phyloP scores from a whole-genome alignment of 2,888 invertebrate genomes.

The Monochamus alternatus region DNA sequence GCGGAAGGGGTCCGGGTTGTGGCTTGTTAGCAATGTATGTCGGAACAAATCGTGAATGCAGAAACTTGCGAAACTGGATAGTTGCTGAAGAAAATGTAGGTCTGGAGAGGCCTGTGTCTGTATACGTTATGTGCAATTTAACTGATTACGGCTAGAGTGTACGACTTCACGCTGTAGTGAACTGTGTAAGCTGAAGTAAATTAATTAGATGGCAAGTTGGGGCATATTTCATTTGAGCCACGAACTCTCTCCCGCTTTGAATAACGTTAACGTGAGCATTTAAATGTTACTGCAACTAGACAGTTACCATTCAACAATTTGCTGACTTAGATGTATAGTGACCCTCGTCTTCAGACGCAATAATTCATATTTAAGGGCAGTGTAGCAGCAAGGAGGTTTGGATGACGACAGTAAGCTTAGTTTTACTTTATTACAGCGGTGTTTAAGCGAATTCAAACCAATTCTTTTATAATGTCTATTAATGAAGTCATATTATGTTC shows the following conservation, averaged over 20 bases:
- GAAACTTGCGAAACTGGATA: constrained; percentile 12
- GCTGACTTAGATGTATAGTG: too few species aligned
- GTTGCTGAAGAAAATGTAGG: constrained; percentile 11
- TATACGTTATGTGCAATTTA: constrained; percentile 14
- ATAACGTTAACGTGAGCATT: background rate
- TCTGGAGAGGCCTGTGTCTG: constrained; percentile 13
- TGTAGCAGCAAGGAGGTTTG: too few species aligned
- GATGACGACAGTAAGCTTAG: too few species aligned
- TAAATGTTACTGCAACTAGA: background rate
- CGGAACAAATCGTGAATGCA: constrained; percentile 17
- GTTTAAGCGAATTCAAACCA: too few species aligned
- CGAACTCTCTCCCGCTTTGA: background rate
- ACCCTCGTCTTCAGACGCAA: too few species aligned
- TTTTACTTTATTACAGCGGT: too few species aligned
- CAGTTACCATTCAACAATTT: too few species aligned
- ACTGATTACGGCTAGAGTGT: constrained; percentile 13
- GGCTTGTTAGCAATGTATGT: constrained; percentile 14
- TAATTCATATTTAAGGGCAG: too few species aligned
- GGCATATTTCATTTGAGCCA: constrained; percentile 3
- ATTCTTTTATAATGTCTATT: too few species aligned
- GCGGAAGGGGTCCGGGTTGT: constrained; percentile 13
- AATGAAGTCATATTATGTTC: too few species aligned
- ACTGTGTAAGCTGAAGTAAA: constrained; percentile 14
- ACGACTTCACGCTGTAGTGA: constrained; percentile 5
- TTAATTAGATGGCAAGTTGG: constrained; percentile 11